These are phyloP conservation scores for Eulemur mongoz DNA, from an alignment of 2,797 vertebrate genomes.

Conservation along the genomic window DNA sequence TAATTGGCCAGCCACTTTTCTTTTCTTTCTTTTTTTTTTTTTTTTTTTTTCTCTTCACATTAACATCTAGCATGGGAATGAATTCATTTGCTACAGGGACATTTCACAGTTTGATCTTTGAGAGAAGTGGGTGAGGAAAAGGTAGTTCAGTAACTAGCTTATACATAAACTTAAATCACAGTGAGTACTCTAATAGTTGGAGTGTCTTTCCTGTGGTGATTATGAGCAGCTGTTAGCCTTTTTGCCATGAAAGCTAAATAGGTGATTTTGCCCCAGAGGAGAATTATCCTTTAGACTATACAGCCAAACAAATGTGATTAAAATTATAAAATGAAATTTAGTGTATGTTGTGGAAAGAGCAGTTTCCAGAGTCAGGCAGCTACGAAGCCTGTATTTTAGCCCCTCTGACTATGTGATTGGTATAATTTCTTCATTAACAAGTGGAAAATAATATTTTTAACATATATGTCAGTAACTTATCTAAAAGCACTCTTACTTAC, in stretches of 20 bases:
- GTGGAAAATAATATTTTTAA: not conserved
- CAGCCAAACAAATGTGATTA: not conserved
- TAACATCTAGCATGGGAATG: not conserved
- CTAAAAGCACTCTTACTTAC: not conserved
- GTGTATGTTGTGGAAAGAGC: not conserved
- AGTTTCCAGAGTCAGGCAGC: not conserved
- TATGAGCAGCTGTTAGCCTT: not conserved
- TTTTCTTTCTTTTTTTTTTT: not conserved
- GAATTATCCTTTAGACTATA: not conserved
- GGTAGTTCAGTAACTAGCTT: not conserved
- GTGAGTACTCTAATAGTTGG: too few relatives aligned
- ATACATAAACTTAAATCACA: not conserved
- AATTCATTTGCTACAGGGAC: not conserved
- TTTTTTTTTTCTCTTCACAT: not conserved
- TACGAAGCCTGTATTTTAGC: not conserved
- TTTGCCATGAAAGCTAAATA: not conserved
- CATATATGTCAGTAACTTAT: not conserved
- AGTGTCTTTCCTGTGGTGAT: not conserved
- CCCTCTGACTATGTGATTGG: not conserved
- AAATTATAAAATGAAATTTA: not conserved
- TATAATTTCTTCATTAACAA: not conserved
- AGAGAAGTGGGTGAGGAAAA: not conserved
- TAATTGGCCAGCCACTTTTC: not conserved
- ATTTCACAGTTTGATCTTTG: not conserved
- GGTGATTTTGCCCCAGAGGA: not conserved